These are phyloP conservation scores for Sarcoramphus papa DNA, from an alignment of 2,797 vertebrate species.

Conservation along the genomic window DNA sequence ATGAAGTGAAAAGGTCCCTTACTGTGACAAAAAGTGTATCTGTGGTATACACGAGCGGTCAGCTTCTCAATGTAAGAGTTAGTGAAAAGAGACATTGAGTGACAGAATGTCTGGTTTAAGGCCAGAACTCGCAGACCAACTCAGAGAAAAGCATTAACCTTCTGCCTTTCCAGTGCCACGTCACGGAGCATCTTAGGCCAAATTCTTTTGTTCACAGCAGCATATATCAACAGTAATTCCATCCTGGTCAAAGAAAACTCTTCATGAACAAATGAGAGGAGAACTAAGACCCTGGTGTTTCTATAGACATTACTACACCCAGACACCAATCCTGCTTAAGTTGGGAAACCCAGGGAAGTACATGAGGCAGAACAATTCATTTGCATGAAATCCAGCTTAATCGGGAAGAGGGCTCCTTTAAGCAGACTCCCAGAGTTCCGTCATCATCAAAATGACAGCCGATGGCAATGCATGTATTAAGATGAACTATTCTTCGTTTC, in stretches of 20 bases:
- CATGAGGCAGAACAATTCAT: neutral
- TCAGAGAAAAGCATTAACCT: neutral
- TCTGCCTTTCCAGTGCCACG: neutral
- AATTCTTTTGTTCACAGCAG: neutral
- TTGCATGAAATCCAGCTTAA: neutral
- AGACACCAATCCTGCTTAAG: neutral
- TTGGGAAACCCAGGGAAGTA: neutral
- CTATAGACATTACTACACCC: neutral
- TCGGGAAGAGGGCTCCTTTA: neutral
- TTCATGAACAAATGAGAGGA: neutral
- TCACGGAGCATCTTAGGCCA: neutral
- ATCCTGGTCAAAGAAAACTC: neutral
- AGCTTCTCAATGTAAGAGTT: neutral
- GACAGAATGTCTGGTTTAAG: neutral
- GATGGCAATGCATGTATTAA: neutral
- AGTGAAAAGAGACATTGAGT: neutral
- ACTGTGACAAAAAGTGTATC: neutral
- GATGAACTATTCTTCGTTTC: neutral
- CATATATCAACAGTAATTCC: neutral
- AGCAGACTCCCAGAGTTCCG: neutral
- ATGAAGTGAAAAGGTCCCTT: neutral
- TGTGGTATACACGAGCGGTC: accelerated
- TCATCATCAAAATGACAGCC: neutral
- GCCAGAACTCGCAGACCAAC: neutral
- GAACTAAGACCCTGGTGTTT: neutral